Percentiles rank a stretch among this genome's conserved stretches.
Conservation (phyloP, 2,113 vertebrate genomes). For the Daubentonia madagascariensis region DNA sequence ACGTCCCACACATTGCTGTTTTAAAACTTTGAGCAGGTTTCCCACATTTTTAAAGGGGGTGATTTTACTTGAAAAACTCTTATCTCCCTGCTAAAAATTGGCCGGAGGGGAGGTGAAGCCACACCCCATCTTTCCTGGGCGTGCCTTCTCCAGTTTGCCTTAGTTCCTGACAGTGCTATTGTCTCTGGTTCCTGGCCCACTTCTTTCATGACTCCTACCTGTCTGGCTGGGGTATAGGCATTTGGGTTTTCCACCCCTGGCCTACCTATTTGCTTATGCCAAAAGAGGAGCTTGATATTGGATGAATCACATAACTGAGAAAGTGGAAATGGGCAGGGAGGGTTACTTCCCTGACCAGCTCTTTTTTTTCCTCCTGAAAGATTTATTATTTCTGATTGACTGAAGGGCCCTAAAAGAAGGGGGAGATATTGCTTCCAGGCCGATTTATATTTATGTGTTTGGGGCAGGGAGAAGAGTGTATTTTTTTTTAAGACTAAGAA, state of each 20-base stretch:
- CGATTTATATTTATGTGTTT: slow-evolving; percentile 32
- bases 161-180: background rate
- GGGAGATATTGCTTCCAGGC: background rate
- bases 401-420: slow-evolving; percentile 7
- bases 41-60: background rate
- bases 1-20: background rate
- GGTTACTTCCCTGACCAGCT: background rate
- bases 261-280: background rate
- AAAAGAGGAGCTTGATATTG: background rate
- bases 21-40: slow-evolving; percentile 24
- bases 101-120: background rate
- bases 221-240: background rate
- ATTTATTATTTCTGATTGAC: slow-evolving; percentile 38
- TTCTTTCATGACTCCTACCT: background rate
- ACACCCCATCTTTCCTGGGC: background rate
- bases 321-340: background rate
- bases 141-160: background rate
- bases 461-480: background rate
- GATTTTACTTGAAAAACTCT: background rate
- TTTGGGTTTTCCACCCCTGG: background rate
- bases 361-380: background rate
- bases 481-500: slow-evolving; percentile 52
- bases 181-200: background rate
- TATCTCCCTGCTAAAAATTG: background rate
- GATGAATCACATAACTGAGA: background rate